These are phyloP conservation scores for Tonatia bakeri DNA, from an alignment of 2,113 vertebrate species.

Conservation along the genomic window DNA sequence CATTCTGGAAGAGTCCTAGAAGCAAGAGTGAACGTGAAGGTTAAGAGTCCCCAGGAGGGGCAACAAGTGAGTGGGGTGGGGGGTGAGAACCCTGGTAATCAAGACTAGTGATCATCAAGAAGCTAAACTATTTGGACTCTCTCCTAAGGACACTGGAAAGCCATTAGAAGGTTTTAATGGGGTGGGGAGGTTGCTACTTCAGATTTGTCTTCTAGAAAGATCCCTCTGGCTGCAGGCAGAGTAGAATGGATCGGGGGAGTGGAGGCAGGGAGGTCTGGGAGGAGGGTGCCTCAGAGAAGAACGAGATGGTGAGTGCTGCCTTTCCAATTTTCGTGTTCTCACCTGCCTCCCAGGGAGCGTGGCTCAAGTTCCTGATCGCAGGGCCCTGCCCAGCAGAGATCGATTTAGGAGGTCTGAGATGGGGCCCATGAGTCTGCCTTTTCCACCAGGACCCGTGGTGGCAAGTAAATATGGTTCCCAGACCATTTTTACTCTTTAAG, in stretches of 20 bases:
- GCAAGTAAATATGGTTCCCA: neutral
- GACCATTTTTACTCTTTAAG: neutral
- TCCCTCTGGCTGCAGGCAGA: neutral
- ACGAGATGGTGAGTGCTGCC: neutral
- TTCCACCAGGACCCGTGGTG: neutral
- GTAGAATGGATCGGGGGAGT: neutral
- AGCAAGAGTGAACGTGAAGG: neutral
- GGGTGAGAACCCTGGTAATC: neutral
- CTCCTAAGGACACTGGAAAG: neutral
- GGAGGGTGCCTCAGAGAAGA: neutral
- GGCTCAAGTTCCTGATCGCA: neutral
- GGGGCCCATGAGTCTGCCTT: neutral
- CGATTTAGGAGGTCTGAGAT: neutral
- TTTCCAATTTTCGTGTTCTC: neutral
- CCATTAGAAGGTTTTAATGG: neutral
- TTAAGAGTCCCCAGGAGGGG: neutral
- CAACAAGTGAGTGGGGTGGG: too few relatives aligned
- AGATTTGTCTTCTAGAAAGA: neutral
- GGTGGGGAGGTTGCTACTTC: neutral
- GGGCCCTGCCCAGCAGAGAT: neutral
- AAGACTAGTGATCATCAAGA: neutral
- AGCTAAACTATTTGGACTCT: neutral
- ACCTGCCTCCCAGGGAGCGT: neutral
- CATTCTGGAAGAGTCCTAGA: neutral
- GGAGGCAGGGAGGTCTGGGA: neutral